Evolutionary conservation across 2,797 vertebrate genomes (phyloP), one percentile per base, ranked within the genome.

Genomic region (Manis crassicaudata): DNA sequence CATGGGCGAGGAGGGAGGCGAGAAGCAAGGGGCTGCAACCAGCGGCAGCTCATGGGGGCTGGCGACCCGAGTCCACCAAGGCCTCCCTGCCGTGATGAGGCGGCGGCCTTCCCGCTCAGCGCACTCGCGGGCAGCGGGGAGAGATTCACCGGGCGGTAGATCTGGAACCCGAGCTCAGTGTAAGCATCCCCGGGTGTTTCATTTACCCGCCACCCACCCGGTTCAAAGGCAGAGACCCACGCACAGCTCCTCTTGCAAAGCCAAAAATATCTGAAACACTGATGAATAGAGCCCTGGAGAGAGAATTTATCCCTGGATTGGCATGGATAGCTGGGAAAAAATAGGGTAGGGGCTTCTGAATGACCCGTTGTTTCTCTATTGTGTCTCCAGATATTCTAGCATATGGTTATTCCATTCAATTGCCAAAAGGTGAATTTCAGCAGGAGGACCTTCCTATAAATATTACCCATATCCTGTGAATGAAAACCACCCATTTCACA

Each of bases 201-300:
- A 86, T 60, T 84, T 92, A 82, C 7, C 29, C 12, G 32, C 32
- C 13, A 54, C 8, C 29, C 72, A 46, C 8, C 7, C 14, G 82
- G 52, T 89, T 93, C 58, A 96, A 94, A 96, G 29, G 77, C 73
- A 91, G 46, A 46, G 46, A 80, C 12, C 2, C 52, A 63, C 40
- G 12, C 29, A 86, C 58, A 82, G 65, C 12, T 13, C 37, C 54
- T n/a, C 6, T 32, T 43, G 52, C 27, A 92, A 95, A 94, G 40
- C 72, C 60, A 85, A 92, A 98, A 76, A 46, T 54, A 75, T 40
- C 56, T 90, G 72, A 96, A 91, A 85, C 46, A 68, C 11, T 27
- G 60, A 92, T 72, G 88, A 91, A 56, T 8, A 72, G 17, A 85
- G 88, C 70, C 68, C 73, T 92, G 90, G 85, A 94, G 67, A 92